These are phyloP conservation scores for Coelopa pilipes DNA, from an alignment of 2,888 invertebrate genomes.

Conservation along the genomic window DNA sequence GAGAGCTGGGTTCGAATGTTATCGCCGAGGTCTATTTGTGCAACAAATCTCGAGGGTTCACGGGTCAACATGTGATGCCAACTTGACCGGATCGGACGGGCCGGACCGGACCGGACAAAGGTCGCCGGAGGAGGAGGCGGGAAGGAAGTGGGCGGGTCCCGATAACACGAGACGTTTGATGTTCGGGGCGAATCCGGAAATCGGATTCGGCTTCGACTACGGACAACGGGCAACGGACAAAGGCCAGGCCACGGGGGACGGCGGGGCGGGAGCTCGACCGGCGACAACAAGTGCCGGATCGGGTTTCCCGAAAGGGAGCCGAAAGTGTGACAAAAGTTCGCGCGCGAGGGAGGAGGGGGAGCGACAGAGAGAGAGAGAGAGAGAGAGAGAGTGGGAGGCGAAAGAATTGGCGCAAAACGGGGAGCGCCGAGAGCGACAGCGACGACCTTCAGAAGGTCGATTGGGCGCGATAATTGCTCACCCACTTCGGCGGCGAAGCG, in stretches of 20 bases:
- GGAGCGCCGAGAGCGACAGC: too few relatives aligned
- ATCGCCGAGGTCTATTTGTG: conserved; percentile 24
- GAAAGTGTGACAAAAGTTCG: too few relatives aligned
- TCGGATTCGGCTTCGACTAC: background rate
- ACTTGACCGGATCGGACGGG: background rate
- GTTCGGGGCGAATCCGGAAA: background rate
- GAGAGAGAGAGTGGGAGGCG: background rate
- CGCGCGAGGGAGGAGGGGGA: too few relatives aligned
- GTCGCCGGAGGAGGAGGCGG: background rate
- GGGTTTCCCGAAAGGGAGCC: too few relatives aligned
- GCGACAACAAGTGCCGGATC: too few relatives aligned
- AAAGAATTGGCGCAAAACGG: too few relatives aligned
- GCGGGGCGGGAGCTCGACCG: too few relatives aligned
- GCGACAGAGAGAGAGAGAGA: background rate
- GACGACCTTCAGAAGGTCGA: too few relatives aligned
- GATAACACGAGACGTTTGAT: background rate
- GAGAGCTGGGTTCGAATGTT: conserved; percentile 14
- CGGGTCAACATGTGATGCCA: conserved; percentile 31
- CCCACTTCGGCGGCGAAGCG: too few relatives aligned
- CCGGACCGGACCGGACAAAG: background rate
- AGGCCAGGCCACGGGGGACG: too few relatives aligned
- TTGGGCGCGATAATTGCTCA: too few relatives aligned
- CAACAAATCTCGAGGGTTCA: conserved; percentile 38
- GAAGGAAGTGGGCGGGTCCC: background rate
- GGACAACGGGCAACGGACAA: background rate